Base-by-base conservation (phyloP, 1,140 invertebrate species). In the Drosophila eugracilis region DNA sequence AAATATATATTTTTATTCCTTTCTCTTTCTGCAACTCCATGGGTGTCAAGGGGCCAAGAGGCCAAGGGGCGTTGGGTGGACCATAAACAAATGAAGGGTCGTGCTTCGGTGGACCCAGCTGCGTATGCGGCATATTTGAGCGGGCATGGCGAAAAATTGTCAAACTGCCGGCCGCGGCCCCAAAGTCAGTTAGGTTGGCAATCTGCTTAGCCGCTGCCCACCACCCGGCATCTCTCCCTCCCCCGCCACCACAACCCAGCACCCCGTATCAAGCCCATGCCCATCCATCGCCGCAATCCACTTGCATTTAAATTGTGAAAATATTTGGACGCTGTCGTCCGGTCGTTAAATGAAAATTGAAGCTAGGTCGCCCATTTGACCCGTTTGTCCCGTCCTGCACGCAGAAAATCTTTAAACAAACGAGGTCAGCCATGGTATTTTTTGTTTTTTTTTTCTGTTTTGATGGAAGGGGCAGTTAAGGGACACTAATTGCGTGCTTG, bases 271-370 rank as follows among this genome's bases (percentile, higher is more conserved):
- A 17, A 37, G n/a, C n/a, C n/a, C n/a, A n/a, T n/a, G n/a, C 21
- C 44, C 67, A 37, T 55, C 57, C 63, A 58, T 45, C 49, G 55
- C 22, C 55, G 30, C 47, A 28, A 57, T 66, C 50, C 63, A 58
- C 80, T 79, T 69, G 77, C 63, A 80, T 85, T 85, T 86, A 85
- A 85, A 86, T 86, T 85, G 81, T 77, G 73, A 86, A 85, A 86
- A 85, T 85, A 85, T 85, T 85, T 85, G 81, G 62, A 49, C 24
- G 52, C 60, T 37, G 30, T 37, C 26, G 44, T 17, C 32, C 34
- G 71, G 71, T 75, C 54, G 77, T 75, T 80, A 71, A 60, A 57
- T 74, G 37, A 54, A 71, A 78, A 84, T 71, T 75, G 58, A 84
- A 75, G 65, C 78, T 74, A 74, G 75, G 57, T 50, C 42, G 52